Base-by-base conservation (phyloP, 2,888 invertebrate genomes). In the Leucania comma region DNA sequence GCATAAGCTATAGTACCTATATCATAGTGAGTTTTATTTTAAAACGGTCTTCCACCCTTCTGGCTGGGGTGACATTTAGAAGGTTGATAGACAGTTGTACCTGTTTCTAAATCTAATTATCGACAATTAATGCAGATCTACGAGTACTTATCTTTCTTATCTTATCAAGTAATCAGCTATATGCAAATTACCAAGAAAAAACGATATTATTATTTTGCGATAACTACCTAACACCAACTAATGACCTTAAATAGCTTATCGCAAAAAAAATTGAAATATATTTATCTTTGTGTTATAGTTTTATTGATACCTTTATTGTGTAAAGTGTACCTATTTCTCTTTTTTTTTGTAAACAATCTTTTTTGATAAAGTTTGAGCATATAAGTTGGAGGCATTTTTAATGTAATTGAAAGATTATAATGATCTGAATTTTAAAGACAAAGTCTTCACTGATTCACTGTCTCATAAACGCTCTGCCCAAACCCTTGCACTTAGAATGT, bases 121-220 rank as follows among this genome's bases (percentile, higher is more conserved):
- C 60, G n/a, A 32, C 53, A 48, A 50, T 51, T 48, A 38, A 61
- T 59, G 20, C 48, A 62, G 29, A 72, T 54, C 26, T 48, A 42
- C 24, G 20, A n/a, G 17, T 53, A 71, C 24, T 24, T 60, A 42
- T 60, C 38, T 42, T 38, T 48, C 26, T 72, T 59, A 75, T 78
- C 53, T 72, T 42, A 42, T 42, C 42, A 42, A 42, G 17, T 42
- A 63, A 72, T 72, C 50, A 42, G 22, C 26, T 72, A 63, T 72
- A 63, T 59, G 60, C 38, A 38, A 78, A 74, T 57, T 38, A 46
- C 42, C 29, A 61, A 74, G 72, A 57, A 78, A 60, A 20, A 35
- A n/a, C 56, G 20, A 14, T 57, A 60, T 29, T 57, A 59, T 54
- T 60, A 57, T 53, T 35, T 54, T 60, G 29, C 12, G 29, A 20